These are phyloP conservation scores for Lycodopsis pacificus DNA, from an alignment of 2,797 vertebrate genomes.

Conservation along the genomic window DNA sequence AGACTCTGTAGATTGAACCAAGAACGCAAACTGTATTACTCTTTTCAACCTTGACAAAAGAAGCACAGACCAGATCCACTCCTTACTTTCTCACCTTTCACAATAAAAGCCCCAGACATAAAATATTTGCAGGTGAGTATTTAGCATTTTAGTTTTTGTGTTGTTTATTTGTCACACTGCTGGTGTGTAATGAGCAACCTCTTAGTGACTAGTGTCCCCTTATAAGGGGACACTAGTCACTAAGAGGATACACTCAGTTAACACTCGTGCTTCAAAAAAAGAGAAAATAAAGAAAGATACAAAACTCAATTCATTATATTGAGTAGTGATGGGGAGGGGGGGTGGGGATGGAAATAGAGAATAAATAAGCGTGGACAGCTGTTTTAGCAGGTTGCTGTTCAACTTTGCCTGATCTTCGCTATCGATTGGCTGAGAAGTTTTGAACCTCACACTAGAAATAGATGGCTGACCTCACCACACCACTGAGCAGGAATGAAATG, in stretches of 20 bases:
- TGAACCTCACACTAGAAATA: constrained; percentile 18
- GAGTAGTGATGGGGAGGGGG: neutral
- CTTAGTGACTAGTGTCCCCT: too few species aligned
- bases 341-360: neutral
- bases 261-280: neutral
- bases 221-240: too few species aligned
- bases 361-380: neutral
- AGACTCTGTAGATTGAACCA: too few species aligned
- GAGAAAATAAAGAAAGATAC: too few species aligned
- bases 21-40: too few species aligned
- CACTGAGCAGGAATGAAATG: constrained; percentile 34
- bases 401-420: neutral
- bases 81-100: too few species aligned
- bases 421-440: constrained; percentile 33
- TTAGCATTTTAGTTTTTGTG: neutral
- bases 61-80: too few species aligned
- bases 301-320: neutral
- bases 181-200: neutral
- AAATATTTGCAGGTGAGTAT: neutral
- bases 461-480: constrained; percentile 36
- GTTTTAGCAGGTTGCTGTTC: neutral
- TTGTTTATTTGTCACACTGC: neutral
- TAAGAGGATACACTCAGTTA: neutral
- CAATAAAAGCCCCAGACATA: too few species aligned
- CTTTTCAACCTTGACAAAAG: too few species aligned